phyloP scores from a whole-genome alignment of 2,888 invertebrate species.

The Thysanoteuthis rhombus region DNA sequence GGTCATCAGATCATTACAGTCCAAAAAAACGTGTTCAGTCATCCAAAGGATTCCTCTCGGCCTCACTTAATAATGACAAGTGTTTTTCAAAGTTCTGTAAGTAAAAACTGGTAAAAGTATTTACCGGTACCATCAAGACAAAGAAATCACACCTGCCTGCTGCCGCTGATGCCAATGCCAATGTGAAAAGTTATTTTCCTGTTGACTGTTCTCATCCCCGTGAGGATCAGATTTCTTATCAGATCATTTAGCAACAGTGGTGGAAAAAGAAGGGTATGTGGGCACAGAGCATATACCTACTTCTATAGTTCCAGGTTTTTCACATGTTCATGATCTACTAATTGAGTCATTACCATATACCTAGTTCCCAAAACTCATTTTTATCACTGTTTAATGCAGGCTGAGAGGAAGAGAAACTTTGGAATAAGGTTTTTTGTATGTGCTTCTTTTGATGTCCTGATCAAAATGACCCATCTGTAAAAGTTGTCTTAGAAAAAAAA shows the following conservation, averaged over 20 bases:
- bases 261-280: too few relatives aligned
- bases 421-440: too few relatives aligned
- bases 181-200: background rate
- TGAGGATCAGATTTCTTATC: background rate
- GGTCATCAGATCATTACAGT: background rate
- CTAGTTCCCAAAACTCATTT: too few relatives aligned
- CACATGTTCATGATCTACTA: too few relatives aligned
- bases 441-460: too few relatives aligned
- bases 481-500: background rate
- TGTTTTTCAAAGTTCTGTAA: background rate
- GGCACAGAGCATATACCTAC: too few relatives aligned
- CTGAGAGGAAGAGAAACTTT: too few relatives aligned
- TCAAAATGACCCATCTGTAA: background rate
- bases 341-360: too few relatives aligned
- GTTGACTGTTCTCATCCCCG: background rate
- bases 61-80: too few relatives aligned
- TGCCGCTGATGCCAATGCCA: background rate
- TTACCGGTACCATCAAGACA: background rate
- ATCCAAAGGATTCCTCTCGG: background rate
- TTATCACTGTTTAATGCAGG: too few relatives aligned
- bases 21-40: background rate
- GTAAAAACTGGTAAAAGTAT: background rate
- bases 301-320: too few relatives aligned
- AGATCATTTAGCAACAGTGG: background rate
- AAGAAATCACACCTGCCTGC: background rate